Conservation (phyloP, 30 jellyfish, hydroid and myxozoan species). For the Rhopilema esculentum region DNA sequence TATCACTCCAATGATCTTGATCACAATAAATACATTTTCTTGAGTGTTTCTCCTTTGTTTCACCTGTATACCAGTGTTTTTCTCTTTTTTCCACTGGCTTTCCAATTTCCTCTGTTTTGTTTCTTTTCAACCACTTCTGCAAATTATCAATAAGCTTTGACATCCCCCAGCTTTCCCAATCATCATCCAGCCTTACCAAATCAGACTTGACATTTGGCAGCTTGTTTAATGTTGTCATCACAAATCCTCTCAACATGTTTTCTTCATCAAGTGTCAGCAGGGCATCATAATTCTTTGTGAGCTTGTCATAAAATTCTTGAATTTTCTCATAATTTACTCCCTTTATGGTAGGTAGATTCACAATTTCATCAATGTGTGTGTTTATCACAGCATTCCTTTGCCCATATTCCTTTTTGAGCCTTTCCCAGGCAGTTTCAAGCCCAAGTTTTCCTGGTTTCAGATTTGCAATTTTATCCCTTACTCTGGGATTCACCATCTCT, state of each 20-base stretch:
- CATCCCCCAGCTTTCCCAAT: slow-evolving; percentile 36
- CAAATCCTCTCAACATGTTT: slow-evolving; percentile 27
- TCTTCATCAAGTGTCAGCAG: slow-evolving; percentile 42
- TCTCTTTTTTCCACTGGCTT: slow-evolving; percentile 39
- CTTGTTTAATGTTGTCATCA: slow-evolving; percentile 44
- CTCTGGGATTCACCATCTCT: slow-evolving; percentile 48
- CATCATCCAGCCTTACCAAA: slow-evolving; percentile 22
- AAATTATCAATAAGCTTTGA: slow-evolving; percentile 5
- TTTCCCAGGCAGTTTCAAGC: slow-evolving; percentile 64
- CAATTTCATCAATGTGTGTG: slow-evolving; percentile 42
- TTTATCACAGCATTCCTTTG: slow-evolving; percentile 43
- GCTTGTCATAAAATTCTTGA: slow-evolving; percentile 29
- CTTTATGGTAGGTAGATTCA: slow-evolving; percentile 8
- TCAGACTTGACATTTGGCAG: slow-evolving; percentile 63
- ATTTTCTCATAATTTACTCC: slow-evolving; percentile 33
- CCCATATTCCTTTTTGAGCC: slow-evolving; percentile 52
- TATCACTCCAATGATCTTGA: slow-evolving; percentile 26
- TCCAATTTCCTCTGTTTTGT: slow-evolving; percentile 25
- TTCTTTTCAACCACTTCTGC: slow-evolving; percentile 18
- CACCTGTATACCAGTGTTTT: slow-evolving; percentile 19
- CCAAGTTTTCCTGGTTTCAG: slow-evolving; percentile 55
- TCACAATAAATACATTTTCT: slow-evolving; percentile 18
- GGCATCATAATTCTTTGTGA: slow-evolving; percentile 31
- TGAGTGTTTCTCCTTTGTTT: slow-evolving; percentile 14
- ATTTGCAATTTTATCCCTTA: slow-evolving; percentile 43